A percentile compares a stretch with the other conserved stretches of the same genome.
Evolutionary conservation across 2,113 vertebrate genomes (phyloP).

Genomic region (Erythrocebus patas): DNA sequence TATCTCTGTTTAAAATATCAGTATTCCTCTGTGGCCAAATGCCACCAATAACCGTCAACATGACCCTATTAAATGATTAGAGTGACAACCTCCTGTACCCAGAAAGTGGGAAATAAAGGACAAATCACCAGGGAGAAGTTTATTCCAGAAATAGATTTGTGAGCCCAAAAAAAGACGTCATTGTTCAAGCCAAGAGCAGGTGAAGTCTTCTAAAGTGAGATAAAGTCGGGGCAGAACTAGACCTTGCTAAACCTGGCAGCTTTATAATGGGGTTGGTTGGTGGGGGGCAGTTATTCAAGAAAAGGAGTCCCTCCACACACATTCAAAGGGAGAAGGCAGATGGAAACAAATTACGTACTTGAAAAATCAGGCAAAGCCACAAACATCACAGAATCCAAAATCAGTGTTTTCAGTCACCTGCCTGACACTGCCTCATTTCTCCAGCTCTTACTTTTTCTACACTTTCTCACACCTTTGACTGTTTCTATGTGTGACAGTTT

Average conservation of each 20-base stretch:
- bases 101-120: not conserved
- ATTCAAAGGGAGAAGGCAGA: not conserved
- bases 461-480: not conserved
- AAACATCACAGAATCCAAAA: not conserved
- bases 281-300: not conserved
- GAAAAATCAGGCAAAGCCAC: not conserved
- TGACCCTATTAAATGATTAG: not conserved
- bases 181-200: not conserved
- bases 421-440: not conserved
- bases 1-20: not conserved
- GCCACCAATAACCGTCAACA: not conserved
- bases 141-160: not conserved
- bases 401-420: not conserved
- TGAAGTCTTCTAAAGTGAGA: not conserved
- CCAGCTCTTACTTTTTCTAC: not conserved
- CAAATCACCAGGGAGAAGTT: not conserved
- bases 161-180: not conserved
- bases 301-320: not conserved
- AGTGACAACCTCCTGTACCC: not conserved
- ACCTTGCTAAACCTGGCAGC: rapidly evolving
- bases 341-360: not conserved
- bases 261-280: not conserved
- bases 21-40: not conserved
- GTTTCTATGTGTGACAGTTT: not conserved
- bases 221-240: not conserved